Evolutionary conservation across 2,888 invertebrate species (phyloP), one percentile per base, ranked within the genome.

Genomic region (Trachelus stipa): DNA sequence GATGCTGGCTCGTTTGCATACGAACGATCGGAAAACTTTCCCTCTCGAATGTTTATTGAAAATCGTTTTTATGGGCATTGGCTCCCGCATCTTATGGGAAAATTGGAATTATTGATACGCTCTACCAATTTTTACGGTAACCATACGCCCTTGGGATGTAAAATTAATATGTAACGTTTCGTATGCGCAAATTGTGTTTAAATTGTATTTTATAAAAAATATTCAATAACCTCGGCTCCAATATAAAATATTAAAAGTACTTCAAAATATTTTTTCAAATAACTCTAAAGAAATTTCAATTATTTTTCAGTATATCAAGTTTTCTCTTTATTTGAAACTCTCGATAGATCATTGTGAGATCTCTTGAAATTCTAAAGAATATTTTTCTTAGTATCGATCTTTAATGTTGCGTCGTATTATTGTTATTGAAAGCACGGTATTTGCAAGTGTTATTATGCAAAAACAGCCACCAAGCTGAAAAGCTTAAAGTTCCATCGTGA

Each of bases 41-140:
- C 76, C 40, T 74, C 76, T 77, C 78, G 73, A 75, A 77, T 73
- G 79, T 73, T 84, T 83, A 85, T 84, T 79, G 79, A 71, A 76
- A 74, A 81, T 82, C 78, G 75, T 74, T 77, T 83, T 81, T 83
- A 80, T 78, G 76, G 76, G 77, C 74, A 75, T 76, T 79, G 75
- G 76, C 11, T 33, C 34, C 69, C 81, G 68, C 77, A 68, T 77
- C 56, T 23, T 56, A 56, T 23, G 77, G 73, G 77, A 71, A 80
- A 77, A 79, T 75, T 73, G 75, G 77, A 83, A 82, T 84, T 80
- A 80, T 79, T 81, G 73, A 77, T 69, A 75, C 40, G 31, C 31
- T 3, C 31, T 0, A 71, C 71, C 33, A 30, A 0, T 33, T 71
- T 15, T 6, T 6, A 4, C 15, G 23, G 9, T 56, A 56, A 23